Evolutionary conservation across 2,113 vertebrate species (phyloP).

Genomic region (Notechis scutatus): DNA sequence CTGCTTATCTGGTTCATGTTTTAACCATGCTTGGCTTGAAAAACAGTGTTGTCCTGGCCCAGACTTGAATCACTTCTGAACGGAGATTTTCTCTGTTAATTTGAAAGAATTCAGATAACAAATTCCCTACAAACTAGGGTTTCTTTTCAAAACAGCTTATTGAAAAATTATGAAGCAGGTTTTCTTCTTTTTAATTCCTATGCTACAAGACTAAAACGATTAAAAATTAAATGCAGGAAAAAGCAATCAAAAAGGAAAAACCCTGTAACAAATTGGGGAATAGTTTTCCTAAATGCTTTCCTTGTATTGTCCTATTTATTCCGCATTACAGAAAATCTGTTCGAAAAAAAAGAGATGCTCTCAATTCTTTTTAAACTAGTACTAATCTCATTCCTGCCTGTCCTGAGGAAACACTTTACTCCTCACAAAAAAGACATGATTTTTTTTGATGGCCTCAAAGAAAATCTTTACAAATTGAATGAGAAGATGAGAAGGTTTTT

Average conservation of each 20-base stretch:
- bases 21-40: not conserved
- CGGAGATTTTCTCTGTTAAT: not conserved
- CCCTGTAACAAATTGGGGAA: not conserved
- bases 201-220: not conserved
- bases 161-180: not conserved
- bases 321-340: not conserved
- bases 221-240: not conserved
- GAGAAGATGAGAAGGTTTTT: not conserved
- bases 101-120: not conserved
- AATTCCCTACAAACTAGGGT: not conserved
- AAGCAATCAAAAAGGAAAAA: not conserved
- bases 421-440: not conserved
- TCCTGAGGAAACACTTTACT: not conserved
- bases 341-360: not conserved
- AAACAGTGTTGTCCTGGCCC: not conserved
- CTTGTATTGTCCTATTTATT: not conserved
- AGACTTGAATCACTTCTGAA: not conserved
- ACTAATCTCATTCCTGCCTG: not conserved
- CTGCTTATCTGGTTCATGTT: no score
- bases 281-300: not conserved
- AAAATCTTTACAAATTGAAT: not conserved
- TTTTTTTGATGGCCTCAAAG: not conserved
- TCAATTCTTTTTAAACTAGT: not conserved
- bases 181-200: not conserved
- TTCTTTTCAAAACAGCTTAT: not conserved